These are phyloP conservation scores for Sinodicranocentrus sp. DNA, from an alignment of 2,888 invertebrate genomes.

Conservation along the genomic window DNA sequence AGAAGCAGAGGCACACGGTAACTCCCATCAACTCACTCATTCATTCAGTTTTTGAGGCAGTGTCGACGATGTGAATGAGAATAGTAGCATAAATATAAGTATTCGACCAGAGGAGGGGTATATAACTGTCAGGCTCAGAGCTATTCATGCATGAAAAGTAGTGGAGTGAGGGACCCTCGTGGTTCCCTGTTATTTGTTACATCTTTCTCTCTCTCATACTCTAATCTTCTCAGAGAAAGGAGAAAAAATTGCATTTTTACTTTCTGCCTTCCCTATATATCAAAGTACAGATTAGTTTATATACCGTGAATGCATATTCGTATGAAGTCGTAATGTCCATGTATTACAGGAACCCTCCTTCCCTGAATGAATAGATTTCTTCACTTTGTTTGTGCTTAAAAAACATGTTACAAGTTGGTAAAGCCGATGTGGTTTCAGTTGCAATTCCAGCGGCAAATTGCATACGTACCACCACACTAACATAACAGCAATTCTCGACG, in stretches of 20 bases:
- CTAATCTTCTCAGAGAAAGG: constrained; percentile 46
- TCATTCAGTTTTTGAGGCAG: constrained; percentile 20
- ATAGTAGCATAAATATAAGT: constrained; percentile 20
- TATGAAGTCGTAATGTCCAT: too few relatives aligned
- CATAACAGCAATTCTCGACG: neutral
- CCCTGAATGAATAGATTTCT: neutral
- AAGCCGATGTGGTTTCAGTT: constrained; percentile 24
- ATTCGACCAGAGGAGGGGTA: constrained; percentile 18
- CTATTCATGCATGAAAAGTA: constrained; percentile 59
- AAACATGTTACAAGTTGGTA: constrained; percentile 5
- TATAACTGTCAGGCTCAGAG: constrained; percentile 53
- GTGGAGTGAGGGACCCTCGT: constrained; percentile 52
- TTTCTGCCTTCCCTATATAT: constrained; percentile 11
- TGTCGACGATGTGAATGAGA: constrained; percentile 21
- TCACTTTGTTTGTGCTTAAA: neutral
- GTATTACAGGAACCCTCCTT: too few relatives aligned
- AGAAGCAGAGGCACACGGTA: too few relatives aligned
- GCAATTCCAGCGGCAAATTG: constrained; percentile 22
- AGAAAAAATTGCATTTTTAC: constrained; percentile 13
- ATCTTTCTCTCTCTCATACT: neutral
- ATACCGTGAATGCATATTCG: too few relatives aligned
- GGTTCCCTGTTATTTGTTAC: constrained; percentile 45
- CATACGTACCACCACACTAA: neutral
- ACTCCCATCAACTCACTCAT: constrained; percentile 6
- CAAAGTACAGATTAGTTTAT: neutral